A percentile compares a stretch with the other conserved stretches of the same genome.
These are phyloP conservation scores for Synanthedon tipuliformis DNA, from an alignment of 2,888 invertebrate genomes.

Conservation along the genomic window DNA sequence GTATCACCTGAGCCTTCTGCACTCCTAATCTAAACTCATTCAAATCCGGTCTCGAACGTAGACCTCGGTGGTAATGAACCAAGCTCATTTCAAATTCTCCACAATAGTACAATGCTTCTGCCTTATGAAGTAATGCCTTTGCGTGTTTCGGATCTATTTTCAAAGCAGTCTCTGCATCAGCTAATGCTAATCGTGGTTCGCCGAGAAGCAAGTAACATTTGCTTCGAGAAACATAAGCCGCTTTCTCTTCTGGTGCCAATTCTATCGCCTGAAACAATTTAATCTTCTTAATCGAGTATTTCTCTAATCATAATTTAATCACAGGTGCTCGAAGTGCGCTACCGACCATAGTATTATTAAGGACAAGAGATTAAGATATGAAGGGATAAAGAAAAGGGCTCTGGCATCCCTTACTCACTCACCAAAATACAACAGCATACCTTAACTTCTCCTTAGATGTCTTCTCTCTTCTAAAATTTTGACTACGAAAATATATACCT, in stretches of 20 bases:
- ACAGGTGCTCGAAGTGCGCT: no score
- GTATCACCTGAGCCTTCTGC: constrained; percentile 81
- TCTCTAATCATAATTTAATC: no score
- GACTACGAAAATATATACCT: constrained; percentile 64
- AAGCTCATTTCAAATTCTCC: constrained; percentile 94
- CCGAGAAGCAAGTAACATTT: constrained; percentile 89
- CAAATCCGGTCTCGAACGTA: constrained; percentile 85
- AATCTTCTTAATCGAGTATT: no score
- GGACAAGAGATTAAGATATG: no score
- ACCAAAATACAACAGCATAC: no score
- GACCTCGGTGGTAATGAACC: constrained; percentile 90
- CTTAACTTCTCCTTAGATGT: no score
- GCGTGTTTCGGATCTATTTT: constrained; percentile 76
- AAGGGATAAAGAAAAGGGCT: no score
- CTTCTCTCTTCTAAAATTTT: neutral
- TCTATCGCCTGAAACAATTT: constrained; percentile 81
- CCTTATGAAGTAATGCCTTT: constrained; percentile 83
- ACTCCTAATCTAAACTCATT: constrained; percentile 83
- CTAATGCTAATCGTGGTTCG: constrained; percentile 82
- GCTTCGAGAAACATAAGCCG: constrained; percentile 88
- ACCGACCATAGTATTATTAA: no score
- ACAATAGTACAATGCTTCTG: constrained; percentile 90
- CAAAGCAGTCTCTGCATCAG: constrained; percentile 87
- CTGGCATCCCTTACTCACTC: no score
- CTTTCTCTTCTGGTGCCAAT: constrained; percentile 84